Percentiles rank a stretch among this genome's conserved stretches.
phyloP scores from a whole-genome alignment of 2,888 invertebrate genomes.

The Nematopogon swammerdamellus region DNA sequence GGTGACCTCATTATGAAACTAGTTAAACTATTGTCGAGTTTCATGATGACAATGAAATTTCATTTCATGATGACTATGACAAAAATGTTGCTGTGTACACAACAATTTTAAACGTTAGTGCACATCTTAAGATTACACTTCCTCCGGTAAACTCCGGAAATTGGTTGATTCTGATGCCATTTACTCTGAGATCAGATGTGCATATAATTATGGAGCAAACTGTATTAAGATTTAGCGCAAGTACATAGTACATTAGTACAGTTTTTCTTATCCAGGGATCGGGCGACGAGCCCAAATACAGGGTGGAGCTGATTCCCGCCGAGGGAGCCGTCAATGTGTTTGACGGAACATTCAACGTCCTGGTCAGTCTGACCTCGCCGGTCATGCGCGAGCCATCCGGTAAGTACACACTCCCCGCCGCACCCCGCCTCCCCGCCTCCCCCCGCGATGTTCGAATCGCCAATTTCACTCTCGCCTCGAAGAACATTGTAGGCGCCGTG shows the following conservation, averaged over 20 bases:
- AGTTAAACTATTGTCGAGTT: too few relatives aligned
- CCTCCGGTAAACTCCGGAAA: too few relatives aligned
- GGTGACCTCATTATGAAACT: conserved; percentile 32
- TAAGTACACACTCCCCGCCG: conserved; percentile 21
- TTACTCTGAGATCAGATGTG: too few relatives aligned
- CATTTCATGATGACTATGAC: too few relatives aligned
- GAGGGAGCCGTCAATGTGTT: conserved; percentile 83
- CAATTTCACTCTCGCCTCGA: conserved; percentile 25
- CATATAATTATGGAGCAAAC: too few relatives aligned
- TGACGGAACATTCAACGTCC: conserved; percentile 75
- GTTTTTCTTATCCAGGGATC: conserved; percentile 20
- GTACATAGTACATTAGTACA: too few relatives aligned
- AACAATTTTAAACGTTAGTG: too few relatives aligned
- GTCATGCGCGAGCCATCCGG: conserved; percentile 80
- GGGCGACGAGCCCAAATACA: conserved; percentile 60
- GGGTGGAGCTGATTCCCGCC: conserved; percentile 78
- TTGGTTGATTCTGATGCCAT: too few relatives aligned
- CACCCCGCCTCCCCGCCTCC: conserved; percentile 2
- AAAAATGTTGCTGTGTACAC: too few relatives aligned
- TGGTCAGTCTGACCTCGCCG: conserved; percentile 90
- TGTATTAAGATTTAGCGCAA: too few relatives aligned
- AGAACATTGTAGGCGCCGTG: neutral
- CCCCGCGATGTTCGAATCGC: conserved; percentile 23
- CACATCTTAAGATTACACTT: too few relatives aligned
- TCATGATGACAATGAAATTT: too few relatives aligned